These are phyloP conservation scores for Pseudococcus viburni DNA, from an alignment of 2,888 invertebrate genomes.

Conservation along the genomic window DNA sequence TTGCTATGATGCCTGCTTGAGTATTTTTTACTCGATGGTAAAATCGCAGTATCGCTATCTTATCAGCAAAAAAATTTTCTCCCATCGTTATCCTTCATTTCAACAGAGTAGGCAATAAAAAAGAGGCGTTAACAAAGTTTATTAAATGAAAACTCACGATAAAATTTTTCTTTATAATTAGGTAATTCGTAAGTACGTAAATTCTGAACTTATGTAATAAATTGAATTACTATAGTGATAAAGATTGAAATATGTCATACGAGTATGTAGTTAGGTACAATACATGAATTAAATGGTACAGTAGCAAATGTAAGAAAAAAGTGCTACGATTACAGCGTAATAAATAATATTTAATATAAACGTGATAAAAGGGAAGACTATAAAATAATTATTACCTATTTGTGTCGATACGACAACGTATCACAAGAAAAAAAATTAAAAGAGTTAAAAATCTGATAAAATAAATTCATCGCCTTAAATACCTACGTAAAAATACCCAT, in stretches of 20 bases:
- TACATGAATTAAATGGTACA: not conserved
- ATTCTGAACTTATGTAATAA: constrained; percentile 19
- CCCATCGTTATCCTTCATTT: not conserved
- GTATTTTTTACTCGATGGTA: too few relatives aligned
- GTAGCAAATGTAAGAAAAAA: constrained; percentile 31
- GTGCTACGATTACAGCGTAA: constrained; percentile 2
- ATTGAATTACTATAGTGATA: constrained; percentile 21
- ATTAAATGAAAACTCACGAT: constrained; percentile 38
- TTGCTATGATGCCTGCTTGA: too few relatives aligned
- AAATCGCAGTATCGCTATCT: not conserved
- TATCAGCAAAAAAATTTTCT: not conserved
- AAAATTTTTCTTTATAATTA: not conserved
- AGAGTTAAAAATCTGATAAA: not conserved
- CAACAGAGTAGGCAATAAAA: not conserved
- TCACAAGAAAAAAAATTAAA: constrained; percentile 5
- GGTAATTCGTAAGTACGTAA: constrained; percentile 15
- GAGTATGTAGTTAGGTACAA: not conserved
- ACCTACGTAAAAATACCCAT: not conserved
- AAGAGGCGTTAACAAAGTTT: constrained; percentile 45
- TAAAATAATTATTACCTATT: constrained; percentile 29
- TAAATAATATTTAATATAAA: constrained; percentile 3
- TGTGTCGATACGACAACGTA: constrained; percentile 41
- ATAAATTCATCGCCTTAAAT: not conserved
- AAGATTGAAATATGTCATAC: constrained; percentile 4
- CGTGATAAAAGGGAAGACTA: constrained; percentile 53